Percentiles rank a stretch among this genome's conserved stretches.
These are phyloP conservation scores for Xestia c-nigrum DNA, from an alignment of 2,888 invertebrate species.

Conservation along the genomic window DNA sequence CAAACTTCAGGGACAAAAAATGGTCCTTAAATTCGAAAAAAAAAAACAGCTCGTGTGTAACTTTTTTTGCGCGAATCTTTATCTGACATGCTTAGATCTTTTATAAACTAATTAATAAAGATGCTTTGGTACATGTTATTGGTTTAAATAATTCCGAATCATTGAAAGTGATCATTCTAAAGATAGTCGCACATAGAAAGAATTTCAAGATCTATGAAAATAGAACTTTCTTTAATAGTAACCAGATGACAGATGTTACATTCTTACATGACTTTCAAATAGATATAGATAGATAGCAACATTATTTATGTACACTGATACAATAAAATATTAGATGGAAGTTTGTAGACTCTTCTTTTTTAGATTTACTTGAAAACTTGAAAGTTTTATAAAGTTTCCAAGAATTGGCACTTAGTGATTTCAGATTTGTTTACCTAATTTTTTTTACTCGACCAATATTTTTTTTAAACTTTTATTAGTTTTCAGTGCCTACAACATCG, in stretches of 20 bases:
- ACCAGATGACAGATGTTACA: slow-evolving; percentile 27
- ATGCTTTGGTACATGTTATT: not conserved
- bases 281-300: slow-evolving; percentile 10
- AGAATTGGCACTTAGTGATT: slow-evolving; percentile 8
- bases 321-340: not conserved
- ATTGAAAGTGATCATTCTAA: slow-evolving; percentile 30
- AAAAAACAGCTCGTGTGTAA: not conserved
- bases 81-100: not conserved
- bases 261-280: slow-evolving; percentile 8
- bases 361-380: not conserved
- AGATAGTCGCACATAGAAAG: slow-evolving; percentile 42
- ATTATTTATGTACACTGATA: not conserved
- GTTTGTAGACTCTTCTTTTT: not conserved
- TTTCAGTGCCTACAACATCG: not conserved
- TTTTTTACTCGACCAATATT: not conserved
- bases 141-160: not conserved
- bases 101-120: not conserved
- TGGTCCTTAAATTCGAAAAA: not conserved
- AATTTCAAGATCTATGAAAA: slow-evolving; percentile 44
- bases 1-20: slow-evolving; percentile 11
- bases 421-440: slow-evolving; percentile 12
- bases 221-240: slow-evolving; percentile 20
- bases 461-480: not conserved
- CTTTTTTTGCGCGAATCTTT: slow-evolving; percentile 7
- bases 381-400: not conserved